These are phyloP conservation scores for Hippocampus abdominalis DNA, from an alignment of 2,113 vertebrate species.

Conservation along the genomic window DNA sequence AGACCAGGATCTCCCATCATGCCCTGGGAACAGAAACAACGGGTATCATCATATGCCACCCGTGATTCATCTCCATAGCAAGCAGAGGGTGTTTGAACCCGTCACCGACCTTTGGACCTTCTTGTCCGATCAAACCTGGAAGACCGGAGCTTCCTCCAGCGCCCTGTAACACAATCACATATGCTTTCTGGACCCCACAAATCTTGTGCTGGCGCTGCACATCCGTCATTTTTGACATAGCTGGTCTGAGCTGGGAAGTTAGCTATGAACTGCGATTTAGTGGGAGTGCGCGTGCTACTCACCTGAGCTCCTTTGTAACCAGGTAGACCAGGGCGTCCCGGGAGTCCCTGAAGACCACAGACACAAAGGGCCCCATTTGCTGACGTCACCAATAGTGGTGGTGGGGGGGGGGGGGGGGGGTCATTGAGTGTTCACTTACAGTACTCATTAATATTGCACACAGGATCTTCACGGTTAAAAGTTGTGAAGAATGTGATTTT, in stretches of 20 bases:
- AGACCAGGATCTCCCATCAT: constrained; percentile 57
- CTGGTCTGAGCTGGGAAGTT: no score
- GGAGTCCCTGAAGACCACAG: constrained; percentile 63
- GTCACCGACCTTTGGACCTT: constrained; percentile 58
- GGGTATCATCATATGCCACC: background rate
- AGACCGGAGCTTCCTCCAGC: constrained; percentile 54
- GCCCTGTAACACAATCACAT: constrained; percentile 46
- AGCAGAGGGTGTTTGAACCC: background rate
- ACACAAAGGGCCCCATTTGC: background rate
- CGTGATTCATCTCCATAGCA: background rate
- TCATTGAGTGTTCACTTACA: no score
- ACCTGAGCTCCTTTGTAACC: constrained; percentile 52
- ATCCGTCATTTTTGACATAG: no score
- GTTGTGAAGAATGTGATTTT: no score
- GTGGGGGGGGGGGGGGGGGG: no score
- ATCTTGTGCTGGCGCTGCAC: no score
- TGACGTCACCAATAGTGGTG: background rate
- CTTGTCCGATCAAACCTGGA: constrained; percentile 66
- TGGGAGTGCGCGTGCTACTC: background rate
- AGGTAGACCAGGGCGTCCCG: constrained; percentile 57
- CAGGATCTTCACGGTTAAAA: no score
- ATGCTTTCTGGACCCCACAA: no score
- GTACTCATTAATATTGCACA: background rate
- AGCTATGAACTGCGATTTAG: background rate
- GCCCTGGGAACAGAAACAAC: constrained; percentile 43